These are phyloP conservation scores for Heliocidaris erythrogramma DNA, from an alignment of 35 echinoderm and acorn worm species.

Conservation along the genomic window DNA sequence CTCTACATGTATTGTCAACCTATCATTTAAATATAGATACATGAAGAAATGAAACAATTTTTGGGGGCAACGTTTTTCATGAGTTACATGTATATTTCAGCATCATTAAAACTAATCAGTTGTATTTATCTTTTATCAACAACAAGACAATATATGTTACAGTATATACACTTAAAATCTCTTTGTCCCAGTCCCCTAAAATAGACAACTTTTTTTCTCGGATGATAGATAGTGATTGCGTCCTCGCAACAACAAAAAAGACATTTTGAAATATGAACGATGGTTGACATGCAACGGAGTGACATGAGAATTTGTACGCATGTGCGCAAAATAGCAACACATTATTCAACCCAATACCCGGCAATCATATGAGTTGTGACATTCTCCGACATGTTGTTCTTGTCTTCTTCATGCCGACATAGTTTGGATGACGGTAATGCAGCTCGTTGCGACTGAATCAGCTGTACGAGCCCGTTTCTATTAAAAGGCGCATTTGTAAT, in stretches of 20 bases:
- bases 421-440: neutral
- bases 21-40: too few species aligned
- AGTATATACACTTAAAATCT: too few species aligned
- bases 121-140: too few species aligned
- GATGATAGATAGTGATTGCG: neutral
- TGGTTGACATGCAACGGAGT: neutral
- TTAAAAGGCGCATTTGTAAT: neutral
- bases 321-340: slow-evolving; percentile 38
- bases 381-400: neutral
- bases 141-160: too few species aligned
- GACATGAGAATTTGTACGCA: slow-evolving; percentile 37
- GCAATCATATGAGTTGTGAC: neutral
- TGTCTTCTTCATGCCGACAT: neutral
- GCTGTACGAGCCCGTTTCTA: neutral
- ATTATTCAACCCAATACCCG: neutral
- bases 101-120: too few species aligned
- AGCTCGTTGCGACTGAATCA: neutral
- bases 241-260: neutral
- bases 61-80: too few species aligned
- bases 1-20: too few species aligned
- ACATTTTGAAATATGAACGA: neutral
- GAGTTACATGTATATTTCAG: too few species aligned
- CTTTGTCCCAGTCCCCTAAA: neutral
- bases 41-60: too few species aligned
- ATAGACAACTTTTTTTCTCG: neutral